Conservation (phyloP, 2,797 vertebrate species). For the Sebastes matsubarae region DNA sequence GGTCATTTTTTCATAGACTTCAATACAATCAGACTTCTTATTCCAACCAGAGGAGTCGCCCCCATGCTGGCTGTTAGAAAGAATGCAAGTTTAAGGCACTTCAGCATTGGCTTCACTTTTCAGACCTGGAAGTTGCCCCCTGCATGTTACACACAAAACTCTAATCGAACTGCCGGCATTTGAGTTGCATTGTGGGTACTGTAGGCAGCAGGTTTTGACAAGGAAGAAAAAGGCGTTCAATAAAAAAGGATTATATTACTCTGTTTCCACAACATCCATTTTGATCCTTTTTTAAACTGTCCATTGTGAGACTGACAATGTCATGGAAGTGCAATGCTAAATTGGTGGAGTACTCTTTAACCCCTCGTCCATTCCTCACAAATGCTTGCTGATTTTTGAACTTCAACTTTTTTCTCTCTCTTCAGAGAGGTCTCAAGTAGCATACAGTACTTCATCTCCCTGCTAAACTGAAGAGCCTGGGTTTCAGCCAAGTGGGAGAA, state of each 20-base stretch:
- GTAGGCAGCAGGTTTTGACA: not conserved
- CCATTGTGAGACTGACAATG: not conserved
- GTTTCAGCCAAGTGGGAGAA: not conserved
- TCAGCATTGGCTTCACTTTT: too few relatives aligned
- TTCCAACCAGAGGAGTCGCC: too few relatives aligned
- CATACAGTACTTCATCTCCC: not conserved
- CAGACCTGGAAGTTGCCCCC: too few relatives aligned
- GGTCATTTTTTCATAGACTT: too few relatives aligned
- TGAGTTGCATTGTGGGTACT: not conserved
- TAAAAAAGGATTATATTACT: not conserved
- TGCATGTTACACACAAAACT: not conserved
- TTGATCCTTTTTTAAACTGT: not conserved
- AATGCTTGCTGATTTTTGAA: conserved; percentile 1
- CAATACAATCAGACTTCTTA: too few relatives aligned
- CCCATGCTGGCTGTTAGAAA: too few relatives aligned
- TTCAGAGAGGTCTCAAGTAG: not conserved
- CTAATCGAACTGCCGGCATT: not conserved
- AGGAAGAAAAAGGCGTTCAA: not conserved
- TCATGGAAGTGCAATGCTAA: not conserved
- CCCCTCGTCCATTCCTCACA: not conserved
- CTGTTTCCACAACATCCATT: not conserved
- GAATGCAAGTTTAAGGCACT: too few relatives aligned
- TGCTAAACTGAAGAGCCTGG: not conserved
- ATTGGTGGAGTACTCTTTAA: not conserved
- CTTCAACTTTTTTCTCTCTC: not conserved